phyloP scores from a whole-genome alignment of 2,113 vertebrate genomes.

The Lagopus leucura region DNA sequence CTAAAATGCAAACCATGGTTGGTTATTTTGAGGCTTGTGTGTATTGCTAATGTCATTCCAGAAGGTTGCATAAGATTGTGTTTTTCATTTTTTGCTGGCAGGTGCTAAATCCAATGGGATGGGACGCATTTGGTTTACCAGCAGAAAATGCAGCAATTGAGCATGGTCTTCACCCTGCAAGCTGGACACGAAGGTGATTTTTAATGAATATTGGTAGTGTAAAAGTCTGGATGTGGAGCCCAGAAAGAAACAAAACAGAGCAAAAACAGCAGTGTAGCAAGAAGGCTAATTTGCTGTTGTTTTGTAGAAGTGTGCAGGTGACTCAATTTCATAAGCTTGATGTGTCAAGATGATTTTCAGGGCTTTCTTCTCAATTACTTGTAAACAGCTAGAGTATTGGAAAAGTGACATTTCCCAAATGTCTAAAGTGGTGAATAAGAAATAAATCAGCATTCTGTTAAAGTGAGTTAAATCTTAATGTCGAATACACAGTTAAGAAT shows the following conservation, averaged over 20 bases:
- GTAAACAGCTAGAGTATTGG: background rate
- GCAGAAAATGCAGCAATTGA: slow-evolving; percentile 97
- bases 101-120: slow-evolving; percentile 98
- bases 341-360: background rate
- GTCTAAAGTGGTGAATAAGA: background rate
- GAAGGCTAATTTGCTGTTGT: background rate
- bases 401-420: background rate
- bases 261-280: background rate
- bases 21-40: background rate
- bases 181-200: slow-evolving; percentile 90
- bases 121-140: slow-evolving; percentile 96
- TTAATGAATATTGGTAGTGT: background rate
- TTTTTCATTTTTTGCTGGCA: slow-evolving; percentile 57
- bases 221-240: background rate
- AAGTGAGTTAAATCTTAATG: background rate
- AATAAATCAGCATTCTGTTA: slow-evolving; percentile 23
- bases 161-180: slow-evolving; percentile 87
- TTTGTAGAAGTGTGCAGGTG: background rate
- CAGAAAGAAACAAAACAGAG: background rate
- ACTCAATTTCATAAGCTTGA: background rate
- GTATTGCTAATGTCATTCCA: background rate
- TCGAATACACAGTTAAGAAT: background rate
- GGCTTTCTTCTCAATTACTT: background rate
- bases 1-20: background rate
- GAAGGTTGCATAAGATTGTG: background rate